Conservation (phyloP, 1,140 invertebrate genomes). For the Drosophila simulans region DNA sequence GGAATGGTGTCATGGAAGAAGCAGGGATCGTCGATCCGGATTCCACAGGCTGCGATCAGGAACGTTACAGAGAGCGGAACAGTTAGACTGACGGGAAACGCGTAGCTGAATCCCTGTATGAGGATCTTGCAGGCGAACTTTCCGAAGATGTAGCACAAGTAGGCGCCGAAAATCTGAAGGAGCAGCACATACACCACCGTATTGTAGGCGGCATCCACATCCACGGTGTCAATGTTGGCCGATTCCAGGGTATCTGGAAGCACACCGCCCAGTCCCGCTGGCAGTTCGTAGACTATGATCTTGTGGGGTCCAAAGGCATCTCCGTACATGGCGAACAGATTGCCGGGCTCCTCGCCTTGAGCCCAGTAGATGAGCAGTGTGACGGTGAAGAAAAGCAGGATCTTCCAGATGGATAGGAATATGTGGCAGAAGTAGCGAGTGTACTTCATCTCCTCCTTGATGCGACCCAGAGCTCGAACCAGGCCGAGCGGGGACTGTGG, state of each 20-base stretch:
- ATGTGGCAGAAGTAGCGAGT: conserved; percentile 95
- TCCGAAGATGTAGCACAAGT: conserved; percentile 95
- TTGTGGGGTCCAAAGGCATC: conserved; percentile 91
- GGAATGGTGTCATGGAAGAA: conserved; percentile 94
- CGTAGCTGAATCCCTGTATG: conserved; percentile 98
- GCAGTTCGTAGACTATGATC: conserved; percentile 91
- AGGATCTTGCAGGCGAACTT: conserved; percentile 98
- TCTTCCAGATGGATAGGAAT: conserved; percentile 95
- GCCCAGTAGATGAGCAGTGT: conserved; percentile 90
- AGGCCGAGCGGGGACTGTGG: conserved; percentile 92
- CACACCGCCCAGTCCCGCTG: conserved; percentile 84
- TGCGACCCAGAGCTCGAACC: conserved; percentile 91
- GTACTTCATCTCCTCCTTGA: conserved; percentile 92
- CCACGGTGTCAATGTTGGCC: conserved; percentile 89
- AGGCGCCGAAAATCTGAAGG: conserved; percentile 92
- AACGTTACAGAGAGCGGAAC: conserved; percentile 95
- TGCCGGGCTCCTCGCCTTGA: conserved; percentile 90
- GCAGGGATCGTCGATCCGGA: conserved; percentile 93
- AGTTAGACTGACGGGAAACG: conserved; percentile 96
- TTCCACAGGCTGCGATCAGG: conserved; percentile 94
- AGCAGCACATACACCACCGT: conserved; percentile 92
- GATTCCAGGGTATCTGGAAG: conserved; percentile 90
- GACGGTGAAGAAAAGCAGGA: conserved; percentile 91
- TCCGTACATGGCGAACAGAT: conserved; percentile 91
- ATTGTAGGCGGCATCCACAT: conserved; percentile 88